Percentiles rank a stretch among this genome's conserved stretches.
phyloP scores from a whole-genome alignment of 2,888 invertebrate genomes.

The Cheilosia pagana region DNA sequence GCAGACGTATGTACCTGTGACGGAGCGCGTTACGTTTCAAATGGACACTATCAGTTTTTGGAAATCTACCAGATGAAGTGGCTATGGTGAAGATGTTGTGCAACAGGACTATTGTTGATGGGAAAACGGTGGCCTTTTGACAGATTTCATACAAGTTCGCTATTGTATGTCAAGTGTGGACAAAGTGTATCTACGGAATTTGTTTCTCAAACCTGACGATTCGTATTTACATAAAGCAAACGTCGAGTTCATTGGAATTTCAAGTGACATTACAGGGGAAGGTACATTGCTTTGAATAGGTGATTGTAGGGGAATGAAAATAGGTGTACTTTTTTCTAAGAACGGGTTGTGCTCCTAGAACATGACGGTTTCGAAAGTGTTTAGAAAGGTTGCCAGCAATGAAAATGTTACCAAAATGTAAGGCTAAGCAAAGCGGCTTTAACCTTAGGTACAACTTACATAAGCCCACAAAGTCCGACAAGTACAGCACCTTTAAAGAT shows the following conservation, averaged over 20 bases:
- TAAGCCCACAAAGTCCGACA: too few species aligned
- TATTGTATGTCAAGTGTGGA: constrained; percentile 60
- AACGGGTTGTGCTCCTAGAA: too few species aligned
- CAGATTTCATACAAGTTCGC: background rate
- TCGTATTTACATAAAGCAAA: background rate
- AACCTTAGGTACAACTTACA: too few species aligned
- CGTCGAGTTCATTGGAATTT: background rate
- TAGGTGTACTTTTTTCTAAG: too few species aligned
- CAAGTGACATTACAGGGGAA: background rate
- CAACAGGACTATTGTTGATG: constrained; percentile 45
- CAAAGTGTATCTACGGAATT: constrained; percentile 10
- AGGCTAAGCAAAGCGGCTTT: too few species aligned
- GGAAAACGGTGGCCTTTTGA: constrained; percentile 21
- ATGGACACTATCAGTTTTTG: constrained; percentile 51
- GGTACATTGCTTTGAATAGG: background rate
- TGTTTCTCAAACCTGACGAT: background rate
- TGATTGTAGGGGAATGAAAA: background rate
- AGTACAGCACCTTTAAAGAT: too few species aligned
- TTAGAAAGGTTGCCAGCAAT: too few species aligned
- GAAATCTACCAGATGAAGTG: constrained; percentile 44
- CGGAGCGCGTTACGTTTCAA: constrained; percentile 9
- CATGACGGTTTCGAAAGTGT: too few species aligned
- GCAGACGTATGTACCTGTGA: background rate
- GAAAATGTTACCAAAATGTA: too few species aligned
- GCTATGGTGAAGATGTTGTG: constrained; percentile 6